Evolutionary conservation across 2,797 vertebrate species (phyloP).

Genomic region (Tinamus major): DNA sequence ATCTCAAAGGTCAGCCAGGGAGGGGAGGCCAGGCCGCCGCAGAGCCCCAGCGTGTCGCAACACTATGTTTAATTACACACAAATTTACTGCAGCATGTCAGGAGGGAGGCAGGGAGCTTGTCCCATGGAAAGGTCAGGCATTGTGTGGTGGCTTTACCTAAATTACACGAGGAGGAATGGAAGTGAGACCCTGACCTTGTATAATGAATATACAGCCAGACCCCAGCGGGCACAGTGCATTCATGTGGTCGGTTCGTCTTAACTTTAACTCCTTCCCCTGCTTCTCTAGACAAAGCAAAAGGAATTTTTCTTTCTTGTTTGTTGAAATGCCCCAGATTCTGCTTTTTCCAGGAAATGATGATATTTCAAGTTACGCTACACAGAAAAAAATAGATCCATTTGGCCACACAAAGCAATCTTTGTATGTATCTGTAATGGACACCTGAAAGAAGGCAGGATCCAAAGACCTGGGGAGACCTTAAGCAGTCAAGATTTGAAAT

Average conservation of each 20-base stretch:
- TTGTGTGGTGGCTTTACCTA: slow-evolving; percentile 64
- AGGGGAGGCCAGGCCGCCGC: slow-evolving; percentile 51
- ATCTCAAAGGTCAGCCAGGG: slow-evolving; percentile 64
- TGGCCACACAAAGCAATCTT: background rate
- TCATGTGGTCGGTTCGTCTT: slow-evolving; percentile 46
- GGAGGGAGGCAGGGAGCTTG: slow-evolving; percentile 59
- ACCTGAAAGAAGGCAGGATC: background rate
- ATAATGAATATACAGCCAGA: slow-evolving; percentile 68
- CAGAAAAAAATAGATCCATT: fast-evolving
- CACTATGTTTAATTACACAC: slow-evolving; percentile 80
- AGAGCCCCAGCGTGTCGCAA: slow-evolving; percentile 54
- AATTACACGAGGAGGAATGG: slow-evolving; percentile 65
- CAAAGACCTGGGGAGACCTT: background rate
- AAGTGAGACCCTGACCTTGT: slow-evolving; percentile 70
- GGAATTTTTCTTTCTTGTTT: background rate
- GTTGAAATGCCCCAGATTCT: background rate
- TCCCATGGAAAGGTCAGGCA: slow-evolving; percentile 73
- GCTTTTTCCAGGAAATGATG: background rate
- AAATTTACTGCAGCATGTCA: slow-evolving; percentile 76
- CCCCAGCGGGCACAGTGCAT: slow-evolving; percentile 2
- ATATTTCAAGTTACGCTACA: background rate
- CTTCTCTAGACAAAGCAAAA: background rate
- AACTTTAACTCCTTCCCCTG: slow-evolving; percentile 38
- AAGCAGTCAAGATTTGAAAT: background rate
- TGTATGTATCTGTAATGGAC: background rate